phyloP scores from a whole-genome alignment of 64 coral and sea anemone species.

The Pachyseris speciosa region DNA sequence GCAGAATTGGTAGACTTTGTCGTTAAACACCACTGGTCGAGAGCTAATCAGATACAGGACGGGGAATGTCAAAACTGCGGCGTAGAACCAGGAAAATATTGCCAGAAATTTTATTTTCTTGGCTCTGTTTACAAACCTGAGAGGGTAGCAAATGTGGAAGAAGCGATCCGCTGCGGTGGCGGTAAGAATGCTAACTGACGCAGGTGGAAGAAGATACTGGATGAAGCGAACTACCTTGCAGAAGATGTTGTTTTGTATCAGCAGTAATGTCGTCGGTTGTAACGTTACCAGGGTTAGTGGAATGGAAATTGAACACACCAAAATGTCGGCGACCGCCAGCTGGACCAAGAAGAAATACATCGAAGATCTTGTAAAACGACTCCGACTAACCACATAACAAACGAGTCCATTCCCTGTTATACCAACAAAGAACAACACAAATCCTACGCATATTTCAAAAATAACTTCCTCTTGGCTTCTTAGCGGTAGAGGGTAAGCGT shows the following conservation, averaged over 20 bases:
- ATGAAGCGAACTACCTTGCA: conserved; percentile 79
- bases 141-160: conserved; percentile 69
- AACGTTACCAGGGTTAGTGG: conserved; percentile 75
- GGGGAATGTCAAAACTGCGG: conserved; percentile 52
- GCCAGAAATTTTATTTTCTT: conserved; percentile 61
- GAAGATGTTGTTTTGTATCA: not conserved
- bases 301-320: conserved; percentile 66
- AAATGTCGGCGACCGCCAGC: conserved; percentile 72
- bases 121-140: conserved; percentile 54
- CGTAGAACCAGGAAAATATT: conserved; percentile 58
- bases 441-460: conserved; percentile 61
- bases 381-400: conserved; percentile 71
- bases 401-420: conserved; percentile 72
- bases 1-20: conserved; percentile 41
- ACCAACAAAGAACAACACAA: conserved; percentile 46
- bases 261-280: conserved; percentile 41
- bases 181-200: conserved; percentile 72
- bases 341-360: conserved; percentile 86
- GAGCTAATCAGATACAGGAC: conserved; percentile 66
- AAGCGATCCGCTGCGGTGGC: conserved; percentile 74
- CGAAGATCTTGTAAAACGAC: conserved; percentile 67
- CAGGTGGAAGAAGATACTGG: conserved; percentile 77
- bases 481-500: conserved; percentile 28
- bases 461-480: conserved; percentile 59
- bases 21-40: not conserved